These are phyloP conservation scores for Cephus pygmeus DNA, from an alignment of 2,888 invertebrate species.

Conservation along the genomic window DNA sequence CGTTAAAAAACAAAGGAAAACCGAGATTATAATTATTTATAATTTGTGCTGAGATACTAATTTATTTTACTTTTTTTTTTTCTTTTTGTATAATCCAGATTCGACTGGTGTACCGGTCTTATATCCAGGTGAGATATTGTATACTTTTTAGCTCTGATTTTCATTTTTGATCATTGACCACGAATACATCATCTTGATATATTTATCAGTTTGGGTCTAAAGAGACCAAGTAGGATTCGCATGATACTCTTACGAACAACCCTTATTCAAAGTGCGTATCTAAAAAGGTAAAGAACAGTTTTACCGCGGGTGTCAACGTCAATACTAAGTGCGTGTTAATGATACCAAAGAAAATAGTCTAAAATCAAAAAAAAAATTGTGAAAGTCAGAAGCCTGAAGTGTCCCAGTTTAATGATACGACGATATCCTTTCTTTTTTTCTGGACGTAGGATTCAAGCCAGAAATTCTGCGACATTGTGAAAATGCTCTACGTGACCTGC, in stretches of 20 bases:
- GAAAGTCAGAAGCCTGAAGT: neutral
- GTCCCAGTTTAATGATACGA: neutral
- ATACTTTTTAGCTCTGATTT: neutral
- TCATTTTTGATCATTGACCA: neutral
- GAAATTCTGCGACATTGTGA: constrained; percentile 62
- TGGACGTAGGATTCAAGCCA: constrained; percentile 57
- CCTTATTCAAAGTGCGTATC: neutral
- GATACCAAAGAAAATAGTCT: neutral
- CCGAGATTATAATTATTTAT: neutral
- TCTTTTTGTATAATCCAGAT: constrained; percentile 46
- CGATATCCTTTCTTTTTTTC: constrained; percentile 22
- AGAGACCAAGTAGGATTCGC: neutral
- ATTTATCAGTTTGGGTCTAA: neutral
- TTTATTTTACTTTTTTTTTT: constrained; percentile 14
- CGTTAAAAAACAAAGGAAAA: neutral
- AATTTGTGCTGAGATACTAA: neutral
- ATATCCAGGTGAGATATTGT: constrained; percentile 59
- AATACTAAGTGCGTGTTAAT: neutral
- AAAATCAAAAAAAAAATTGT: neutral
- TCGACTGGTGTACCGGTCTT: constrained; percentile 49
- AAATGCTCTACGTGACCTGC: constrained; percentile 57
- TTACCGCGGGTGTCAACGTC: neutral
- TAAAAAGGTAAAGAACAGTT: neutral
- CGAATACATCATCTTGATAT: neutral
- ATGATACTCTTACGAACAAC: neutral